Evolutionary conservation across 1,140 invertebrate species (phyloP).

Genomic region (Trichomalopsis sarcophagae): DNA sequence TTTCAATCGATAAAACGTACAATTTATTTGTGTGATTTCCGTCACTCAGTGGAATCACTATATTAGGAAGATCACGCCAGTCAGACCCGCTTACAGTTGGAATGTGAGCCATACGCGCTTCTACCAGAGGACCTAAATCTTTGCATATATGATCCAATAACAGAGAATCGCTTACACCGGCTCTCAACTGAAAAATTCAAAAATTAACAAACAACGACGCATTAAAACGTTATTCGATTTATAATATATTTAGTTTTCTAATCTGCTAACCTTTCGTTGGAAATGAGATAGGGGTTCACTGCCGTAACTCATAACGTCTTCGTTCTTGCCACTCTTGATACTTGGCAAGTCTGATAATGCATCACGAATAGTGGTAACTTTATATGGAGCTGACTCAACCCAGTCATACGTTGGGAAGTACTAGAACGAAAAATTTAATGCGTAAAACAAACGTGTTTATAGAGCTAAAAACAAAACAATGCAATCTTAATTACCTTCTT

Average conservation of each 20-base stretch:
- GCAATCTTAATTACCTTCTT: slow-evolving; percentile 72
- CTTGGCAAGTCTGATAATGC: slow-evolving; percentile 89
- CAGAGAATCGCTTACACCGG: slow-evolving; percentile 76
- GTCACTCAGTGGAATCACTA: slow-evolving; percentile 82
- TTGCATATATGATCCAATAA: slow-evolving; percentile 90
- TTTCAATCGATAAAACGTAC: slow-evolving; percentile 67
- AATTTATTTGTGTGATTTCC: slow-evolving; percentile 81
- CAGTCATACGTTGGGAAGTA: slow-evolving; percentile 74
- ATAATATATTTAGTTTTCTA: slow-evolving; percentile 2
- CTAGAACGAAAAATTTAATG: slow-evolving; percentile 59
- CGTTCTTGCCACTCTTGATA: slow-evolving; percentile 84
- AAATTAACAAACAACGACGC: slow-evolving; percentile 1
- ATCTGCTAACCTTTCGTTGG: slow-evolving; percentile 79
- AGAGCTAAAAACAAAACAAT: neutral
- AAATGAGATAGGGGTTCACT: slow-evolving; percentile 85
- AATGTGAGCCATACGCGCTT: slow-evolving; percentile 86
- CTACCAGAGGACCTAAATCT: slow-evolving; percentile 87
- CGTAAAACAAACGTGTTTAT: neutral
- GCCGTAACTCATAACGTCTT: slow-evolving; percentile 84
- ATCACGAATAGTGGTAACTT: slow-evolving; percentile 86
- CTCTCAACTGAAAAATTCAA: slow-evolving; percentile 75
- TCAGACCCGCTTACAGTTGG: slow-evolving; percentile 86
- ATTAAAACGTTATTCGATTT: neutral
- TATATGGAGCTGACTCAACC: slow-evolving; percentile 80
- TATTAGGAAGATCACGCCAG: slow-evolving; percentile 92